These are phyloP conservation scores for Drosophila suzukii DNA, from an alignment of 1,140 invertebrate genomes.

Conservation along the genomic window DNA sequence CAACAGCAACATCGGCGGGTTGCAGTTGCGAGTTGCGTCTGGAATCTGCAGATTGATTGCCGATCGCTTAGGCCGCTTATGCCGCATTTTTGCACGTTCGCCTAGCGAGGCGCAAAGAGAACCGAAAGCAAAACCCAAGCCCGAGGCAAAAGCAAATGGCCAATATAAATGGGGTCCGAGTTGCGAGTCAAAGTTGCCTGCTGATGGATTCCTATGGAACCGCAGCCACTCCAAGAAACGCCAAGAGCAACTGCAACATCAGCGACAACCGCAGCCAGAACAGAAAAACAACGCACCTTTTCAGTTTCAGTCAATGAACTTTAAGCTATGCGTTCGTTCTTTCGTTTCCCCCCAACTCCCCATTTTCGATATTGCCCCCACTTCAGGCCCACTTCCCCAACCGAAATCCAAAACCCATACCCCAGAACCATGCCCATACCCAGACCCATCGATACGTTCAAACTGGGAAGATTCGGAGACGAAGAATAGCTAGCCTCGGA, in stretches of 20 bases:
- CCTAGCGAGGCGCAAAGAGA: constrained; percentile 39
- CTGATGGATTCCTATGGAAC: constrained; percentile 72
- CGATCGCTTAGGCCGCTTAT: constrained; percentile 55
- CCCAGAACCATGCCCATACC: not conserved
- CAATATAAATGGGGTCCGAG: constrained; percentile 52
- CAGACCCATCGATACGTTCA: constrained; percentile 3
- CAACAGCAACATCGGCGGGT: constrained; percentile 15
- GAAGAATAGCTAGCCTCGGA: constrained; percentile 39
- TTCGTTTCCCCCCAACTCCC: constrained; percentile 15
- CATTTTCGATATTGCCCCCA: constrained; percentile 29
- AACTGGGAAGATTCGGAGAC: constrained; percentile 27
- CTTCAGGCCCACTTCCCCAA: constrained; percentile 18
- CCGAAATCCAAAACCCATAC: constrained; percentile 8
- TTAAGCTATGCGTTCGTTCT: constrained; percentile 68
- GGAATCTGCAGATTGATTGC: constrained; percentile 79
- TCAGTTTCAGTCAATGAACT: constrained; percentile 80
- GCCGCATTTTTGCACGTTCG: constrained; percentile 68
- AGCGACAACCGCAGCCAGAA: constrained; percentile 29
- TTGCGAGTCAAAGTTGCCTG: constrained; percentile 35
- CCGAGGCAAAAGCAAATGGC: constrained; percentile 30
- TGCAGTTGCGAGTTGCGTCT: constrained; percentile 23
- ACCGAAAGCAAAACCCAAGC: constrained; percentile 16
- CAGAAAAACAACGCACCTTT: constrained; percentile 60
- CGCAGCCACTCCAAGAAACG: constrained; percentile 17
- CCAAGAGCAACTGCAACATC: constrained; percentile 10